Base-by-base conservation (phyloP, 2,888 invertebrate species). In the Holacanthella duospinosa region DNA sequence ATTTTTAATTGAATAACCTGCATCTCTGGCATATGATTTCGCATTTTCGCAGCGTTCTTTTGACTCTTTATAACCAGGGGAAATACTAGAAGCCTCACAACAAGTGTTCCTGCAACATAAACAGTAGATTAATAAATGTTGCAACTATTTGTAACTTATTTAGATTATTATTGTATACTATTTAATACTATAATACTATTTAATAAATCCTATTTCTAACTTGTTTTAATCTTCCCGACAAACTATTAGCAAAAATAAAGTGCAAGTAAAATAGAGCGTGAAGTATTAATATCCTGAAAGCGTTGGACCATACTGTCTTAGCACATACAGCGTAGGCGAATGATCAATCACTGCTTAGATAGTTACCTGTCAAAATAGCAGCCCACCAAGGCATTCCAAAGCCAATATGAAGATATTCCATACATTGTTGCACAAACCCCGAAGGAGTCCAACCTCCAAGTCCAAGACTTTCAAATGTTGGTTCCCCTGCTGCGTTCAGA, bases 371-470 rank as follows among this genome's bases (percentile, higher is more conserved):
- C 1, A 86, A 80, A 72, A 96, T 93, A 16, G 89, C 81, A 43
- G 82, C 85, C 93, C 95, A 97, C 97, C 97, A 97, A 0, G 96
- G 96, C 16, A 96, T 69, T 71, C 87, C 90, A 16, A 83, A 77
- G 0, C 81, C 78, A n/a, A 89, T 82, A 75, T 97, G 96, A 44
- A 94, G 72, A 74, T 80, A 86, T 77, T 97, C 95, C 73, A 96
- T 79, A 66, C 83, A 82, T 55, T 84, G 81, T 77, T 95, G 90
- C 19, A 93, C 82, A 3, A 91, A 76, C 0, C 95, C 94, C 1
- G 87, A 82, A 0, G 95, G 95, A 21, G 82, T 80, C 84, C 86
- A 89, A 28, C 89, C 86, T 1, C 89, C 92, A 25, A 95, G 80
- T 0, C 94, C 94, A 56, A 93, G 76, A 63, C 88, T 88, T 0